These are phyloP conservation scores for Caenorhabditis japonica DNA, from an alignment of 2,888 invertebrate genomes.

Conservation along the genomic window DNA sequence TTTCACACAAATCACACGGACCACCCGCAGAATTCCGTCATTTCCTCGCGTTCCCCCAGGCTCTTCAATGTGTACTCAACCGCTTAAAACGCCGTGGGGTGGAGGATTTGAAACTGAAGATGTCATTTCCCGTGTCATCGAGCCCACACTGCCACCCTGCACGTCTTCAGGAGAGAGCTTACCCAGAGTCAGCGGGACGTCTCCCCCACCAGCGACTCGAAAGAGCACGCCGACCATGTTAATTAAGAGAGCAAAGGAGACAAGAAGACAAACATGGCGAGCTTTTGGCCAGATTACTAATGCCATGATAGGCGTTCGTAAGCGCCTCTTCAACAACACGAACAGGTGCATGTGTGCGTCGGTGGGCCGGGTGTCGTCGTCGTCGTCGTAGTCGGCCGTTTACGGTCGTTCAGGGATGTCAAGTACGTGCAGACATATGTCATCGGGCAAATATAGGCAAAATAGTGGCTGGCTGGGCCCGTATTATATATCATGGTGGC, in stretches of 20 bases:
- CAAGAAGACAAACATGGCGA: conserved; percentile 41
- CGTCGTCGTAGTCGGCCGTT: too few relatives aligned
- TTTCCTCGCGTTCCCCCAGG: too few relatives aligned
- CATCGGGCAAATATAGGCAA: conserved; percentile 27
- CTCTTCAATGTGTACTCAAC: conserved; percentile 42
- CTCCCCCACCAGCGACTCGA: conserved; percentile 12
- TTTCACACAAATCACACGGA: too few relatives aligned
- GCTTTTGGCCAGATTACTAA: conserved; percentile 43
- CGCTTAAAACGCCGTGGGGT: too few relatives aligned
- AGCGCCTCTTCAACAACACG: conserved; percentile 51
- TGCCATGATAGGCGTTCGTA: conserved; percentile 51
- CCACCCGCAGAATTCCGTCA: too few relatives aligned
- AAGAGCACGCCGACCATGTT: conserved; percentile 43
- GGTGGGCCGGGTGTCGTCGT: not conserved
- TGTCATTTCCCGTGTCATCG: conserved; percentile 51
- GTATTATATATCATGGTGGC: conserved; percentile 49
- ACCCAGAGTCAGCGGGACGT: too few relatives aligned
- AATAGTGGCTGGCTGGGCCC: too few relatives aligned
- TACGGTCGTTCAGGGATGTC: conserved; percentile 49
- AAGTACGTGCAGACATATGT: conserved; percentile 56
- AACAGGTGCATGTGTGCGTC: conserved; percentile 42
- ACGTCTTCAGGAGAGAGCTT: not conserved
- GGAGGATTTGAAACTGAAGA: conserved; percentile 53
- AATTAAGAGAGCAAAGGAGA: conserved; percentile 49
- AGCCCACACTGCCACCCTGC: conserved; percentile 11